Evolutionary conservation across 1,140 invertebrate species (phyloP).

Genomic region (Drosophila oshimai): DNA sequence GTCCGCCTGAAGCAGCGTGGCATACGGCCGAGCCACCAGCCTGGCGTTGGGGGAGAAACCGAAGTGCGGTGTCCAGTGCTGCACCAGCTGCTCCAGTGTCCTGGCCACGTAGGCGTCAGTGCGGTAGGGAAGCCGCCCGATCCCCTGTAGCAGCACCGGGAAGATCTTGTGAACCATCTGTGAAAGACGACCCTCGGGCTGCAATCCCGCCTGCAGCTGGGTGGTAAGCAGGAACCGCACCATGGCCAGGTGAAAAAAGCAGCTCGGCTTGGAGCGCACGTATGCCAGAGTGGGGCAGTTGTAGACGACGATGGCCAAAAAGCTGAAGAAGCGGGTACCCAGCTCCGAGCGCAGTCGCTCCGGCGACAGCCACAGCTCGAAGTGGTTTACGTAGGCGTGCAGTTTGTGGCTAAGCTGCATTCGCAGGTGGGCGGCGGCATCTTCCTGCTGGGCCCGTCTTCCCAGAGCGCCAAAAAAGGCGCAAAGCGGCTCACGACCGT

Average conservation of each 20-base stretch:
- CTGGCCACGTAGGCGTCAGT: slow-evolving; percentile 66
- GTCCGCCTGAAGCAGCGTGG: slow-evolving; percentile 57
- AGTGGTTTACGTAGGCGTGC: slow-evolving; percentile 63
- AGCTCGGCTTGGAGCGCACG: slow-evolving; percentile 70
- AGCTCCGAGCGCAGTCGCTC: slow-evolving; percentile 55
- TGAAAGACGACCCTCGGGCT: slow-evolving; percentile 49
- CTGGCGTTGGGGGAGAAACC: slow-evolving; percentile 53
- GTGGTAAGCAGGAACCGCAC: slow-evolving; percentile 69
- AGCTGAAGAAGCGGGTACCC: slow-evolving; percentile 69
- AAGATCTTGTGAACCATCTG: slow-evolving; percentile 79
- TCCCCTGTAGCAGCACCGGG: slow-evolving; percentile 74
- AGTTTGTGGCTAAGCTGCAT: slow-evolving; percentile 66
- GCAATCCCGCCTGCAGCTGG: slow-evolving; percentile 62
- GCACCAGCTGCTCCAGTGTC: slow-evolving; percentile 67
- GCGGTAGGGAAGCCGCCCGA: slow-evolving; percentile 68
- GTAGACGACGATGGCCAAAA: slow-evolving; percentile 79
- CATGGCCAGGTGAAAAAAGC: slow-evolving; percentile 79
- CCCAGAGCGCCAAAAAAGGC: slow-evolving; percentile 70
- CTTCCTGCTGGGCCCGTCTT: slow-evolving; percentile 43
- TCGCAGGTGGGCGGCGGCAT: slow-evolving; percentile 36
- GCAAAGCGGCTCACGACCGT: slow-evolving; percentile 68
- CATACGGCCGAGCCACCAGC: slow-evolving; percentile 61
- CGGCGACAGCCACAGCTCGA: slow-evolving; percentile 70
- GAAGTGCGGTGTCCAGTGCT: slow-evolving; percentile 79
- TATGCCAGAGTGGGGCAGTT: slow-evolving; percentile 73